Evolutionary conservation across 2,113 vertebrate genomes (phyloP), one percentile per base, ranked within the genome.

Genomic region (Alligator sinensis): DNA sequence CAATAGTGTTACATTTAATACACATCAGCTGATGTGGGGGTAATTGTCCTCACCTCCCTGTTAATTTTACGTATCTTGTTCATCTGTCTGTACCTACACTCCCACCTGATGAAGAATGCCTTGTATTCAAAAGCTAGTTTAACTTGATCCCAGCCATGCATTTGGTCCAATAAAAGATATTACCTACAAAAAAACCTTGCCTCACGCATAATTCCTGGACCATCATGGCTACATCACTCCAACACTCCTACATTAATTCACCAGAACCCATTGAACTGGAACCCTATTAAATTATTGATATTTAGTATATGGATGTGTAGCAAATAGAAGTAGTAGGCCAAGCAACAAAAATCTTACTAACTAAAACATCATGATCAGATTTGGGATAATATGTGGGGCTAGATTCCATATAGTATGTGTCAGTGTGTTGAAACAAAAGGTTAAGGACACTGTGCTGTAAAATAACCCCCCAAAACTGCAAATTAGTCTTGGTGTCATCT

Each of bases 321-420:
- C 61, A 14, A 1, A 4, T 30, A 1, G 0, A 6, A 17, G 2
- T 59, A 61, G 16, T 28, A 15, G 34, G 54, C 25, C 57, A 4
- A 16, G 3, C 12, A 62, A 9, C 19, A 34, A 24, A 25, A 15
- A 11, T 6, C 34, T 4, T 11, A 82, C 59, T 57, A 62, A 60
- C 13, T 66, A 18, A 80, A 93, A 25, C 1, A 66, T 16, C 47
- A 18, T 86, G 24, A 28, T 58, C 10, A 24, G 28, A 2, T 3
- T 13, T 28, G 24, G 38, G 5, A 3, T 3, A 54, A 3, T 0
- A 1, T 2, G 21, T 38, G 38, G 27, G 13, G 34, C 58, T 21
- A 19, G 34, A 4, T 57, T 76, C 3, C 66, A 16, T 5, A 13
- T 2, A 25, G 27, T 22, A 1, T 9, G 12, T 19, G 16, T 30